Evolutionary conservation across 2,113 vertebrate genomes (phyloP).

Genomic region (Semnornis frantzii): DNA sequence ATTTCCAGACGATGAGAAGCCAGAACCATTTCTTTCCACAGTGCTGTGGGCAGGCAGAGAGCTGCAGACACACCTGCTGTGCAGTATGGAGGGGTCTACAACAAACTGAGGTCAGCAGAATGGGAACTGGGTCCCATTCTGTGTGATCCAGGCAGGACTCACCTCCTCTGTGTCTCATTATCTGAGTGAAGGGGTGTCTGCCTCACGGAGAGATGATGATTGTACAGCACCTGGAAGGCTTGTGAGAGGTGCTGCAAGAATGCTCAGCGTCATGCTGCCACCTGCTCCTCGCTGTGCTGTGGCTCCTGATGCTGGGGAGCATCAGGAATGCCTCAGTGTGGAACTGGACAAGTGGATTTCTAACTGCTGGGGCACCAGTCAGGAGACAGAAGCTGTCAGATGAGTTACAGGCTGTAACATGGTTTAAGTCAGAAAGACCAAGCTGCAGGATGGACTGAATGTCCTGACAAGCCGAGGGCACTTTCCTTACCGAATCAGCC

Average conservation of each 20-base stretch:
- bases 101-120: accelerated
- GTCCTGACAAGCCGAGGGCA: accelerated
- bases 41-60: not conserved
- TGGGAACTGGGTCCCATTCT: not conserved
- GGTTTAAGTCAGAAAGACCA: not conserved
- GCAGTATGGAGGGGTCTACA: accelerated
- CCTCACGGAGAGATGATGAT: accelerated
- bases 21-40: not conserved
- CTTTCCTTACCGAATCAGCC: not conserved
- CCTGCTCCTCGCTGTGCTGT: not conserved
- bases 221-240: not conserved
- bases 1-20: not conserved
- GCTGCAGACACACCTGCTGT: accelerated
- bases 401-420: accelerated
- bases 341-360: not conserved
- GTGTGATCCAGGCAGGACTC: not conserved
- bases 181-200: not conserved
- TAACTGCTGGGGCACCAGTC: not conserved
- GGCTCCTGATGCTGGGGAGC: not conserved
- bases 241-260: not conserved
- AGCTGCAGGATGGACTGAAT: not conserved
- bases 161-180: not conserved
- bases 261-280: accelerated
- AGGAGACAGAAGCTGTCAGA: not conserved
- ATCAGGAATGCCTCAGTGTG: not conserved